Evolutionary conservation across 2,888 invertebrate species (phyloP), one percentile per base, ranked within the genome.

Genomic region (Phania funesta): DNA sequence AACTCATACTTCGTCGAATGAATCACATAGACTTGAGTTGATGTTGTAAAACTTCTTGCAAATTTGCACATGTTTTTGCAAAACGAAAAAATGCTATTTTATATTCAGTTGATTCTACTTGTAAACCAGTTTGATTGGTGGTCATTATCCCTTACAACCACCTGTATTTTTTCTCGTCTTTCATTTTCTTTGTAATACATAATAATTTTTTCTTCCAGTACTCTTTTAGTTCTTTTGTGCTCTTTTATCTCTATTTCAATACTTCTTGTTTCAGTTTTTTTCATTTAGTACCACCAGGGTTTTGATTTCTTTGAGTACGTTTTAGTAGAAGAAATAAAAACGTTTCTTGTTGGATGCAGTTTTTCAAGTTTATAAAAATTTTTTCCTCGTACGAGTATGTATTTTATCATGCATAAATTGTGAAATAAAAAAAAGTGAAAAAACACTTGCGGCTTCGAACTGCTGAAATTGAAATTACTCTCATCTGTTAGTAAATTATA

Each of bases 381-480:
- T 71, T 74, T 54, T 54, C 56, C 46, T 38, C 18, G n/a, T n/a
- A n/a, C n/a, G n/a, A n/a, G n/a, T n/a, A n/a, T 54, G 29, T 18
- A n/a, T 22, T 41, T 62, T 41, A 11, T 56, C 62, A 68, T 80
- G 60, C 64, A 81, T 38, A 52, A 74, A 76, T 50, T 68, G 22
- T 32, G 22, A 38, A 67, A 41, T 13, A 80, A 67, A 41, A 58
- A 65, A 35, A 44, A 48, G 44, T 50, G 29, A 77, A 76, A 84
- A 84, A 84, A 81, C 84, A 83, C 84, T 84, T 83, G 83, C 84
- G 81, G 83, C 83, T 81, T 81, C 80, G 77, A 68, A 78, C 83
- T 83, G 79, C 79, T 81, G 84, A 84, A 84, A 84, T 79, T 83
- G 84, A 84, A 84, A 84, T 83, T 83, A 79, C 71, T 76, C 80